Evolutionary conservation across 2,797 vertebrate genomes (phyloP), one percentile per base, ranked within the genome.

Genomic region (Girardinus metallicus): DNA sequence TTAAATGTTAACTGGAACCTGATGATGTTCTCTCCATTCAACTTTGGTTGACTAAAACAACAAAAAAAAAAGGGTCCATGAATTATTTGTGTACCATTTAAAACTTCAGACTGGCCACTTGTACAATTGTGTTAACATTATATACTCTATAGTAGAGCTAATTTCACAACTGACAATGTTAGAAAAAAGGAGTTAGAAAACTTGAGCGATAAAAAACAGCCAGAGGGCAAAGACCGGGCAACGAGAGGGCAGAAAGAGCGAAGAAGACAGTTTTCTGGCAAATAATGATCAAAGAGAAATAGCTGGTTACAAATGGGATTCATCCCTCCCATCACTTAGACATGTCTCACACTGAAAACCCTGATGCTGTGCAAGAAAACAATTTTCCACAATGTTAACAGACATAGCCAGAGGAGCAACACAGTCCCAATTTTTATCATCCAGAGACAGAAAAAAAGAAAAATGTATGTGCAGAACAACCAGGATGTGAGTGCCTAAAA

Each of bases 331-430:
- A 39, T 83, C 60, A 1, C 55, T 83, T 62, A 60, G 71, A 80
- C 75, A 53, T 66, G 70, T 78, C 74, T 77, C n/a, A 68, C 41
- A 8, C 80, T 74, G 64, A 79, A 83, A 77, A 83, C 68, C 78
- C 46, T 82, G 77, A 85, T 70, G 76, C 53, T 79, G 77, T 81
- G 80, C 77, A 76, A 62, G 43, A 72, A 87, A 89, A 86, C 82
- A 79, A 83, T 82, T 84, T 86, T 85, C 66, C 64, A 78, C 80
- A 81, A 51, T 74, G 81, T 88, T 80, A 81, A 83, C 64, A 68
- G 53, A 77, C 78, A 62, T 34, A 78, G 77, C 73, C 85, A 68
- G 66, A 80, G 79, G 86, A 86, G 9, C 26, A 78, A 86, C 46
- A 77, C 62, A 21, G 41, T 3, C 72, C 44, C 11, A 75, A 62